Evolutionary conservation across 2,113 vertebrate genomes (phyloP).

Genomic region (Xiphophorus hellerii): DNA sequence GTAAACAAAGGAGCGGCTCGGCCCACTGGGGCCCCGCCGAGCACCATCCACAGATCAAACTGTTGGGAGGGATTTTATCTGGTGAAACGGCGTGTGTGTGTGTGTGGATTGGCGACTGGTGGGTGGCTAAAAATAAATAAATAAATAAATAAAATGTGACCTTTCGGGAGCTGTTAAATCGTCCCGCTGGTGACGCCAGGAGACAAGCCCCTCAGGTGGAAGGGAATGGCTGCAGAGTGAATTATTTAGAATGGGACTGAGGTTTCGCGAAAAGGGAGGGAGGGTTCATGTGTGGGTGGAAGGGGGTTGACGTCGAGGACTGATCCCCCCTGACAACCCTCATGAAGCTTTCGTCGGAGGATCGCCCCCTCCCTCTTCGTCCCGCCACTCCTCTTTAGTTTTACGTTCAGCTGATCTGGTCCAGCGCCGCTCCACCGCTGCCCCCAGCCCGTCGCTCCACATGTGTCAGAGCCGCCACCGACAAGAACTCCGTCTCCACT

Average conservation of each 20-base stretch:
- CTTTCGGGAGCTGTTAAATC: slow-evolving; percentile 84
- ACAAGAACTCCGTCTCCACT: slow-evolving; percentile 39
- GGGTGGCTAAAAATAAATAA: slow-evolving; percentile 38
- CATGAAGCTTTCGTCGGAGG: slow-evolving; percentile 57
- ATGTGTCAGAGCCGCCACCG: slow-evolving; percentile 49
- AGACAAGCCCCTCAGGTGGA: slow-evolving; percentile 87
- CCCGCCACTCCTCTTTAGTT: slow-evolving; percentile 50
- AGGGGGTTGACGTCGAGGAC: slow-evolving; percentile 50
- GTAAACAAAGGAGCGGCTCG: slow-evolving; percentile 75
- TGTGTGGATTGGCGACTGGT: slow-evolving; percentile 7
- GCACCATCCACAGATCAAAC: slow-evolving; percentile 56
- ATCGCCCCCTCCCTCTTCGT: slow-evolving; percentile 28
- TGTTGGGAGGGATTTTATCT: slow-evolving; percentile 40
- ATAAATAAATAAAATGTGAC: slow-evolving; percentile 65
- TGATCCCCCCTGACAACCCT: slow-evolving; percentile 77
- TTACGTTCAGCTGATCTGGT: slow-evolving; percentile 39
- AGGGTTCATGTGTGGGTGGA: slow-evolving; percentile 41
- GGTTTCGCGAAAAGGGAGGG: slow-evolving; percentile 26
- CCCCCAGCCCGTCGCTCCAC: slow-evolving; percentile 53
- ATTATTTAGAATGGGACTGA: slow-evolving; percentile 83
- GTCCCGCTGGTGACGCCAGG: slow-evolving; percentile 84
- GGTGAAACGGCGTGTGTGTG: slow-evolving; percentile 25
- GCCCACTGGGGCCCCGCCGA: slow-evolving; percentile 51
- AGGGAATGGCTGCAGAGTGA: slow-evolving; percentile 81
- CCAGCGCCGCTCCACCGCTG: slow-evolving; percentile 11